Base-by-base conservation (phyloP, 2,888 invertebrate species). In the Ochlodes sylvanus region DNA sequence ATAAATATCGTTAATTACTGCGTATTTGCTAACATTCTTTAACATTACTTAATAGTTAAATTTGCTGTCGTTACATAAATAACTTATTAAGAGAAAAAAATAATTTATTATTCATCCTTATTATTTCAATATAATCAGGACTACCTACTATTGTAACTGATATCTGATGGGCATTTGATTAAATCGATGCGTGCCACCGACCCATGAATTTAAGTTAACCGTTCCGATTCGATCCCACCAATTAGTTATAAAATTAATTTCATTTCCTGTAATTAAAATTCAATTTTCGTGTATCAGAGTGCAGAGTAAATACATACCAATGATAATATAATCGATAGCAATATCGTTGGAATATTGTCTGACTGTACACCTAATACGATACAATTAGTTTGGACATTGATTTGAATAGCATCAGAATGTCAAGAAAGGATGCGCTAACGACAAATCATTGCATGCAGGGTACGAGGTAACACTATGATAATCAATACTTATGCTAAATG, bases 231-330 rank as follows among this genome's bases (percentile, higher is more conserved):
- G 79, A 80, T 78, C 75, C 69, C 65, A 66, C 73, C 79, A 83
- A 82, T 85, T 83, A 81, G 79, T 78, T 76, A 76, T 76, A 75
- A 80, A 82, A 80, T 82, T 84, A 82, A 83, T 79, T 82, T 79
- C 76, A 79, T 79, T 83, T 79, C 75, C 76, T 72, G 74, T 80
- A 75, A 81, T 82, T 81, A 79, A 78, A 77, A 77, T 79, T 74
- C 72, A 77, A 80, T 79, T 77, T 74, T 73, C 75, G 50, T 62
- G 41, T 57, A 55, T 38, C 55, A 38, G 55, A 34, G 4, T 42
- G 15, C 61, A 62, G 17, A 27, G 58, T 17, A n/a, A 54, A 44
- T 17, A 10, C 55, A 9, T 34, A 34, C 32, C 7, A n/a, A 27
- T 17, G 15, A 7, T 50, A n/a, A 21, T 52, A 52, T 50, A 52